Base-by-base conservation (phyloP, 1,140 invertebrate genomes). In the Mercenaria mercenaria region DNA sequence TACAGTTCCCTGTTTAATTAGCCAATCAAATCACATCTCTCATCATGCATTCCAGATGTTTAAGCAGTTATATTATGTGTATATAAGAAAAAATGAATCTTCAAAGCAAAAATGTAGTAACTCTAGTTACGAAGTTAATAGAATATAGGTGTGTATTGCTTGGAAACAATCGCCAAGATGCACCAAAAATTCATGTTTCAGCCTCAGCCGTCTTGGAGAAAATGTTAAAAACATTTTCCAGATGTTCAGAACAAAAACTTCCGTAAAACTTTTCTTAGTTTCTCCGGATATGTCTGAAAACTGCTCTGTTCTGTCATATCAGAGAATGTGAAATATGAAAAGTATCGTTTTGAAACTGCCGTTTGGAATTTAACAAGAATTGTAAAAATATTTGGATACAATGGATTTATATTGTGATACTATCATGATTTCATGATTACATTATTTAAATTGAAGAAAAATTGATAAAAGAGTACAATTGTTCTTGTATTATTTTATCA, bases 21-120 rank as follows among this genome's bases (percentile, higher is more conserved):
- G 26, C 80, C 80, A 82, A 82, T 82, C 80, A 82, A 82, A 82
- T 82, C 52, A 82, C 80, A 82, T n/a, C 56, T 82, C 61, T 82
- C 76, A 82, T 64, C 61, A 82, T 82, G 23, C 23, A n/a, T 47
- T 67, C 80, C 80, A 82, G 80, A 82, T 82, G 80, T 82, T 82
- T 82, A 43, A 67, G 52, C 41, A 64, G 37, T 82, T 82, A 82
- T 64, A 79, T 72, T 52, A 79, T 79, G 76, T 79, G 43, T 37
- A 50, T 52, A 56, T 79, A 56, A 79, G 47, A 56, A 79, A 79
- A 50, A 26, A 56, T 34, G 18, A 23, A 10, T 8, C 4, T 29
- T 79, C 50, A 2, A 37, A 15, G 76, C 47, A 34, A 79, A 56
- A 79, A 79, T 50, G 76, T 56, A 10, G n/a, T 79, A 79, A 29